A percentile compares a stretch with the other conserved stretches of the same genome.
Evolutionary conservation across 2,113 vertebrate species (phyloP).

Genomic region (Nothocercus julius): DNA sequence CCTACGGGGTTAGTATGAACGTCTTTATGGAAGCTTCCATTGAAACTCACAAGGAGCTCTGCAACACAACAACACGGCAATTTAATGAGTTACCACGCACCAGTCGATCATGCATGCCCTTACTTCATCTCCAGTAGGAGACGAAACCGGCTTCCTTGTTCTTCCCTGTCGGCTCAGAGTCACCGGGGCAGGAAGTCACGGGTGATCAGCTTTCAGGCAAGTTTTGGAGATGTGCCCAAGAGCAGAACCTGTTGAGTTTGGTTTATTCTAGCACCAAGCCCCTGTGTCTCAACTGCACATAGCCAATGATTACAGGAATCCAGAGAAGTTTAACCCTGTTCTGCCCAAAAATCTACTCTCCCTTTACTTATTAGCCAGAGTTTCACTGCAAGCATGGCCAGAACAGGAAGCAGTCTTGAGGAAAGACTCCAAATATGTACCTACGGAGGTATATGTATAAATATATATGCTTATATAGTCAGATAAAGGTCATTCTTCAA

Average conservation of each 20-base stretch:
- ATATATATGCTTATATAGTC: no score
- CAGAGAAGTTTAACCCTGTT: background rate
- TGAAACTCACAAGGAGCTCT: background rate
- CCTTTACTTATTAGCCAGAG: background rate
- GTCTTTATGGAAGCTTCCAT: conserved; percentile 29
- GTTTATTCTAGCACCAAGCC: background rate
- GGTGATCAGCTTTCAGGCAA: background rate
- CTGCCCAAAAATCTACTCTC: background rate
- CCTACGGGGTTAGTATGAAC: background rate
- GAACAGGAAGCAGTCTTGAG: no score
- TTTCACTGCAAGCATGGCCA: background rate
- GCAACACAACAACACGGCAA: background rate
- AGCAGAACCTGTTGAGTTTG: background rate
- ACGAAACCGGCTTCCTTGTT: background rate
- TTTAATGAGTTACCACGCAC: conserved; percentile 37
- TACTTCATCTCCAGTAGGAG: background rate
- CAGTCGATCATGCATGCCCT: background rate
- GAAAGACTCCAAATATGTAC: background rate
- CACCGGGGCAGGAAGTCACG: background rate
- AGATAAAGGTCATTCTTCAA: background rate
- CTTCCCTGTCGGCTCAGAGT: background rate
- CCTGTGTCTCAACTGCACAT: background rate
- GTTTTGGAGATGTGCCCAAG: conserved; percentile 17
- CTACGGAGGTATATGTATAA: background rate
- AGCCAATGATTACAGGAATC: background rate